phyloP scores from a whole-genome alignment of 2,888 invertebrate species.

The Spisula subtruncata region DNA sequence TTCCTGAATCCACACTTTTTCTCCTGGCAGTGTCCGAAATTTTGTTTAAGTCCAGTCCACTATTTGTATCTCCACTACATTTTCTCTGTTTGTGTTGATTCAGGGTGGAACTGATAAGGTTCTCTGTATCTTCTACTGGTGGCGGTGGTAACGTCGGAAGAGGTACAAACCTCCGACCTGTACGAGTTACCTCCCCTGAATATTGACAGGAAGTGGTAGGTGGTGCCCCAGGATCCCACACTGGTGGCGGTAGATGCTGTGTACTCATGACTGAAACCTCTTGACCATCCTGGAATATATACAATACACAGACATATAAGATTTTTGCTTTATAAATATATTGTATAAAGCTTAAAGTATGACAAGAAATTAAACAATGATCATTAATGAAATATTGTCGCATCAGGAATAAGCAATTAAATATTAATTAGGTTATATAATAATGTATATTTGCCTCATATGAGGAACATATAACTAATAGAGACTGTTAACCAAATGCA shows the following conservation, averaged over 20 bases:
- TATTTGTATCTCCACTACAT: slow-evolving; percentile 50
- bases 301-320: neutral
- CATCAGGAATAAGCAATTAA: no score
- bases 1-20: slow-evolving; percentile 48
- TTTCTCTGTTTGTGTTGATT: slow-evolving; percentile 63
- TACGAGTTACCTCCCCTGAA: slow-evolving; percentile 36
- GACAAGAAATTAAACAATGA: no score
- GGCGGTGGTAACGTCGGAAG: slow-evolving; percentile 70
- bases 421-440: no score
- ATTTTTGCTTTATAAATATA: no score
- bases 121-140: slow-evolving; percentile 70
- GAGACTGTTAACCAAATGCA: no score
- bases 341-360: neutral
- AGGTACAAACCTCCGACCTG: neutral
- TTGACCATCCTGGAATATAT: slow-evolving; percentile 39
- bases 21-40: slow-evolving; percentile 28
- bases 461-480: no score
- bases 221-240: slow-evolving; percentile 60
- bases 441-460: no score
- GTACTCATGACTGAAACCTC: slow-evolving; percentile 33
- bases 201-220: neutral
- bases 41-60: slow-evolving; percentile 35
- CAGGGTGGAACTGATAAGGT: slow-evolving; percentile 70
- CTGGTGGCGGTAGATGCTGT: slow-evolving; percentile 39
- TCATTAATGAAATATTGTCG: no score